Base-by-base conservation (phyloP, 1,140 invertebrate genomes). In the Mactra quadrangularis region DNA sequence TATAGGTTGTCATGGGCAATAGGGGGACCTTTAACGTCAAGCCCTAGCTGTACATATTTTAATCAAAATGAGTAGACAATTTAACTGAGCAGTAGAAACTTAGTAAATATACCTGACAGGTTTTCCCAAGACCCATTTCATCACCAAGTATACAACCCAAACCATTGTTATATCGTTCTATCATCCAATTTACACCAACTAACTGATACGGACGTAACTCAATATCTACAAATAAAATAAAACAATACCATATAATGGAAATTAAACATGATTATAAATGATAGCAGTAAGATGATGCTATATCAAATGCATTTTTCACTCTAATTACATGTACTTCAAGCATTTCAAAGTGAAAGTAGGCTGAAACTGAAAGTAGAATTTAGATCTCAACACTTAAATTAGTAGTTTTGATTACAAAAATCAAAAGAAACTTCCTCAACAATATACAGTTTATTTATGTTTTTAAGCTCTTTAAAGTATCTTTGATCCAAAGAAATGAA, bases 71-170 rank as follows among this genome's bases (percentile, higher is more conserved):
- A n/a, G n/a, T n/a, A n/a, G n/a, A n/a, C n/a, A n/a, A n/a, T n/a
- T n/a, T n/a, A n/a, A n/a, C n/a, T n/a, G n/a, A n/a, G n/a, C n/a
- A n/a, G n/a, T n/a, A n/a, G n/a, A n/a, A n/a, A n/a, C n/a, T n/a
- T n/a, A n/a, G n/a, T n/a, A n/a, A n/a, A n/a, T n/a, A n/a, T 62
- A 92, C 91, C 90, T 92, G 93, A 79, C 93, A 93, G 1, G 93
- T 94, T 87, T 94, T 94, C 0, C 93, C 93, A 9, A 94, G 88
- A 22, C 93, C 93, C 93, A 94, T 94, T 84, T 94, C 93, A 90
- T 94, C 93, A 50, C 91, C 92, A 52, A 93, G 88, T 11, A 93
- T 93, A 64, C 91, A 90, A 27, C 92, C 92, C 87, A 91, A 88
- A 2, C 83, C 78, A 38, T 84, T 82, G 38, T 87, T 64, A 72